Evolutionary conservation across 2,113 vertebrate genomes (phyloP).

Genomic region (Abramis brama): DNA sequence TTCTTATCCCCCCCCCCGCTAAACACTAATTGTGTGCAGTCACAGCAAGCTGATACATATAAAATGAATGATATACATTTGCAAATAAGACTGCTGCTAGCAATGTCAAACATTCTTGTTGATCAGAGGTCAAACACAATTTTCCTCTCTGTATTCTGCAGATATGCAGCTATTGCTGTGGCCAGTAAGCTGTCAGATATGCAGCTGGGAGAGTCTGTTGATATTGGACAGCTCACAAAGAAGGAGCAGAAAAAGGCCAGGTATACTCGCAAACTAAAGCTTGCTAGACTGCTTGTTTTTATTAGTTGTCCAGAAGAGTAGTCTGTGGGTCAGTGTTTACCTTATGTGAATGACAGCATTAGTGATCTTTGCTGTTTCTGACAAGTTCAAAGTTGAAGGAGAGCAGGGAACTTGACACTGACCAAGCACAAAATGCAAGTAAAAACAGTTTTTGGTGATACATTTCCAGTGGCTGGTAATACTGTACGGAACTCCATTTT

Average conservation of each 20-base stretch:
- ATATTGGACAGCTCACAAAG: conserved; percentile 91
- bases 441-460: neutral
- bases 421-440: neutral
- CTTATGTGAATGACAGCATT: neutral
- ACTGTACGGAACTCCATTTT: neutral
- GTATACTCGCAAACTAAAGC: conserved; percentile 66
- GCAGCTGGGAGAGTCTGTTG: conserved; percentile 92
- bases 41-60: neutral
- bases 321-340: neutral
- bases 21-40: neutral
- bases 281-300: neutral
- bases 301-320: neutral
- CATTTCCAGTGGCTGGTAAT: neutral
- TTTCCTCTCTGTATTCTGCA: conserved; percentile 61
- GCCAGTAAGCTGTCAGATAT: conserved; percentile 94
- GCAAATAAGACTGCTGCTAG: neutral
- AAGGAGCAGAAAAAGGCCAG: conserved; percentile 92
- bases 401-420: neutral
- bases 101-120: neutral
- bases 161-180: conserved; percentile 95
- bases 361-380: neutral
- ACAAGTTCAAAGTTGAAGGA: neutral
- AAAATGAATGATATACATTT: neutral
- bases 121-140: neutral
- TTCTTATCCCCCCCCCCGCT: no score